phyloP scores from a whole-genome alignment of 2,888 invertebrate species.

The Xestia xanthographa region DNA sequence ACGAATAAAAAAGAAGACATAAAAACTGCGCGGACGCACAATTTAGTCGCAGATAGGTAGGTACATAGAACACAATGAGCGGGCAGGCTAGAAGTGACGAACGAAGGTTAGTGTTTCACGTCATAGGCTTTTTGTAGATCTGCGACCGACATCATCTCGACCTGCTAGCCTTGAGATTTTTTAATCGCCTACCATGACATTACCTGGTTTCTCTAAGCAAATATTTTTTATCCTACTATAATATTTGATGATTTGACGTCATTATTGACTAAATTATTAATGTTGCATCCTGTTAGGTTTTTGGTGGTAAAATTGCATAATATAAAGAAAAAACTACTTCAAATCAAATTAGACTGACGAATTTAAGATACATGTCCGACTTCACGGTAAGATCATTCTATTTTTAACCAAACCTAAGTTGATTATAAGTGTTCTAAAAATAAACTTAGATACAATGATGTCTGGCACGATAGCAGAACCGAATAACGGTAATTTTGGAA shows the following conservation, averaged over 20 bases:
- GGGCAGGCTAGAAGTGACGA: conserved; percentile 33
- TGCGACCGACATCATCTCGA: conserved; percentile 48
- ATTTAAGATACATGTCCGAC: neutral
- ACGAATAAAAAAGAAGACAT: neutral
- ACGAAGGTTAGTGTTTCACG: conserved; percentile 55
- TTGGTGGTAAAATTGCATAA: neutral
- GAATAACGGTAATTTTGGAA: conserved; percentile 5
- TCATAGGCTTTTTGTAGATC: conserved; percentile 61
- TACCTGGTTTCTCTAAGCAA: conserved; percentile 43
- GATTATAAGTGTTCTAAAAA: conserved; percentile 29
- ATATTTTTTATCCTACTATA: conserved; percentile 14
- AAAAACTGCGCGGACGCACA: conserved; percentile 18
- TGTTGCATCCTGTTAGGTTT: neutral
- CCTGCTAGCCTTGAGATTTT: conserved; percentile 61
- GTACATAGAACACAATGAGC: conserved; percentile 30
- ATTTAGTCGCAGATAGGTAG: conserved; percentile 3
- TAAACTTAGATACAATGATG: conserved; percentile 12
- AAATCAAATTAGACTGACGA: neutral
- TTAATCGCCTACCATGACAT: conserved; percentile 29
- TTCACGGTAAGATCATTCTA: conserved; percentile 20
- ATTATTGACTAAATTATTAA: neutral
- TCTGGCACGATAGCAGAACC: neutral
- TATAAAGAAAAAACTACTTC: neutral
- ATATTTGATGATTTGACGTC: conserved; percentile 11
- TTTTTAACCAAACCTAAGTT: conserved; percentile 4